phyloP scores from a whole-genome alignment of 2,113 vertebrate genomes.

The Rhombomys opimus region DNA sequence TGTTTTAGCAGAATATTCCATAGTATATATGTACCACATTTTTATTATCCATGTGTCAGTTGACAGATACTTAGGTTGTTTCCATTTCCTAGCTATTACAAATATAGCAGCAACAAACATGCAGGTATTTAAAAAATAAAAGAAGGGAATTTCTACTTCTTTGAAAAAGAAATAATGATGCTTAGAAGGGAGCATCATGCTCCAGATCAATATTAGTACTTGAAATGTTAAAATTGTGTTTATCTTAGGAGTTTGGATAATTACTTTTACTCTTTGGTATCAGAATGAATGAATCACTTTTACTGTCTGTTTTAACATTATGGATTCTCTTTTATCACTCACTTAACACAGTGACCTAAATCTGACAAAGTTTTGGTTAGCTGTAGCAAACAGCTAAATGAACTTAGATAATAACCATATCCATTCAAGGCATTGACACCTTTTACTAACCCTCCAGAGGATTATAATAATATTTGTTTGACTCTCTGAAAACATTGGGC shows the following conservation, averaged over 20 bases:
- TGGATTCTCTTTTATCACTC: slow-evolving; percentile 1
- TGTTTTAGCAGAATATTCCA: neutral
- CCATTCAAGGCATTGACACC: slow-evolving; percentile 4
- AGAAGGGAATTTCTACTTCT: neutral
- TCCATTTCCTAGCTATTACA: neutral
- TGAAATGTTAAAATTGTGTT: slow-evolving; percentile 19
- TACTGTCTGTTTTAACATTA: neutral
- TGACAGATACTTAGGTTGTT: neutral
- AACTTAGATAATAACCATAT: slow-evolving; percentile 42
- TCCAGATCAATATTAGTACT: neutral
- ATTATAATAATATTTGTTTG: slow-evolving; percentile 43
- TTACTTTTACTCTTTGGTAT: slow-evolving; percentile 32
- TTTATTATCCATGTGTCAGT: neutral
- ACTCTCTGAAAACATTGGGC: neutral
- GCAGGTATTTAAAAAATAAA: neutral
- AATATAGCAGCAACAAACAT: neutral
- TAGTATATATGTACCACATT: neutral
- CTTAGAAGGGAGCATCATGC: neutral
- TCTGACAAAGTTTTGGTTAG: slow-evolving; percentile 23
- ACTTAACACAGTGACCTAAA: slow-evolving; percentile 14
- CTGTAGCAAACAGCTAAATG: slow-evolving; percentile 32
- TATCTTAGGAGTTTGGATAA: neutral
- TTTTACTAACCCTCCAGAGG: neutral
- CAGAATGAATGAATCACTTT: slow-evolving; percentile 19
- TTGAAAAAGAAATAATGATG: neutral